These are phyloP conservation scores for Spinus pinus DNA, from an alignment of 2,797 vertebrate genomes.

Conservation along the genomic window DNA sequence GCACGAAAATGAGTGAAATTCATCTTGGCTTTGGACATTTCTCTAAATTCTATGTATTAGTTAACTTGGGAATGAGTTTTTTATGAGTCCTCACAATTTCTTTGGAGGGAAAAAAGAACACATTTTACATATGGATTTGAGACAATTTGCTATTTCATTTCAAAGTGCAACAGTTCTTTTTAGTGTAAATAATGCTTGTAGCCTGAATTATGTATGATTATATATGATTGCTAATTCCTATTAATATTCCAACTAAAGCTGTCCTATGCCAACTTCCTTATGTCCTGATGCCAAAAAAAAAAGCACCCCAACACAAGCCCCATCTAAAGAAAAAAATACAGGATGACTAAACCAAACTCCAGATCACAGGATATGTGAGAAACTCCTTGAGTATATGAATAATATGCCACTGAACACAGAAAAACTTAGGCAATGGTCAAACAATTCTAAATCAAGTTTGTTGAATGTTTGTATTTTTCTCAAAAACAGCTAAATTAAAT, in stretches of 20 bases:
- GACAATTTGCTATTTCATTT: not conserved
- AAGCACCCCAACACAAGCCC: not conserved
- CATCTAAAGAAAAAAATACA: not conserved
- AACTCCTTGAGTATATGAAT: not conserved
- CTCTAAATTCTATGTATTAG: not conserved
- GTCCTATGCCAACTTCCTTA: not conserved
- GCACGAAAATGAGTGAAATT: not conserved
- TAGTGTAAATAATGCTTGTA: not conserved
- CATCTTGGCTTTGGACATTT: not conserved
- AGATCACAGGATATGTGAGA: not conserved
- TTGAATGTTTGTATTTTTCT: not conserved
- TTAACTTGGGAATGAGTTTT: not conserved
- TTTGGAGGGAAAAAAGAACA: not conserved
- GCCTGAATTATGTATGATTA: not conserved
- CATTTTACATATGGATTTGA: not conserved
- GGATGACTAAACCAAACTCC: not conserved
- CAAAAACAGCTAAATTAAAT: not conserved
- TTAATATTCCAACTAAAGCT: not conserved
- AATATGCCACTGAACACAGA: not conserved
- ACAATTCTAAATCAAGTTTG: not conserved
- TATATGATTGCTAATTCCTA: not conserved
- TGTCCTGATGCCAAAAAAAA: not conserved
- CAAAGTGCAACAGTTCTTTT: not conserved
- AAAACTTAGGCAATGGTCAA: not conserved
- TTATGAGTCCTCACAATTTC: not conserved